Conservation (phyloP, 2,888 invertebrate genomes). For the Tetheella fluctuosa region DNA sequence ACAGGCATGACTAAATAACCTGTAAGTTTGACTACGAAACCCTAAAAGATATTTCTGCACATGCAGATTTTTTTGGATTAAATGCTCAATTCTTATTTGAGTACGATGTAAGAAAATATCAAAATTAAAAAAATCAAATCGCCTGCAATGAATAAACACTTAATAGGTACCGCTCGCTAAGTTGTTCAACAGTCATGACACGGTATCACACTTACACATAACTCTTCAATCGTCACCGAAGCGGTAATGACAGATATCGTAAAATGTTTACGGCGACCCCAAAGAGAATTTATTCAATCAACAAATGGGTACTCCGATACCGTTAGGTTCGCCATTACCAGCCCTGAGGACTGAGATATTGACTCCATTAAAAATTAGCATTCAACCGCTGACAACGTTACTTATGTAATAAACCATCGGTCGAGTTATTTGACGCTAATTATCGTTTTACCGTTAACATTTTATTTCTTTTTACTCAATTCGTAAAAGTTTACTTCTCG, state of each 20-base stretch:
- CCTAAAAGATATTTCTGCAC: too few relatives aligned
- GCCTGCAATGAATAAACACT: background rate
- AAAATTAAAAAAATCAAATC: background rate
- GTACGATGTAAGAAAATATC: background rate
- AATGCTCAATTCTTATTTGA: background rate
- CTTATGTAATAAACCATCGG: constrained; percentile 46
- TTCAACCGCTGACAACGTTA: constrained; percentile 42
- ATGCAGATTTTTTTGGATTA: too few relatives aligned
- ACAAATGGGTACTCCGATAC: constrained; percentile 34
- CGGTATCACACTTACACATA: background rate
- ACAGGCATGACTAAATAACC: too few relatives aligned
- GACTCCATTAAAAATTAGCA: constrained; percentile 52
- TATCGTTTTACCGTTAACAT: constrained; percentile 43
- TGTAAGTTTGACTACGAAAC: too few relatives aligned
- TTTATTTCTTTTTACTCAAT: constrained; percentile 29
- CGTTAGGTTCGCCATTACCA: constrained; percentile 48
- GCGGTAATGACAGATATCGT: constrained; percentile 3
- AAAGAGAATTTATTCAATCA: constrained; percentile 32
- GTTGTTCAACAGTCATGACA: constrained; percentile 2
- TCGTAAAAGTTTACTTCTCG: constrained; percentile 13
- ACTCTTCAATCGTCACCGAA: constrained; percentile 8
- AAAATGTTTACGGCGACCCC: constrained; percentile 5
- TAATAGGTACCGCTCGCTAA: background rate
- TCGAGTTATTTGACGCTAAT: constrained; percentile 41
- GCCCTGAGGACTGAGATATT: constrained; percentile 35